phyloP scores from a whole-genome alignment of 2,113 vertebrate species.

The Heloderma charlesbogerti region DNA sequence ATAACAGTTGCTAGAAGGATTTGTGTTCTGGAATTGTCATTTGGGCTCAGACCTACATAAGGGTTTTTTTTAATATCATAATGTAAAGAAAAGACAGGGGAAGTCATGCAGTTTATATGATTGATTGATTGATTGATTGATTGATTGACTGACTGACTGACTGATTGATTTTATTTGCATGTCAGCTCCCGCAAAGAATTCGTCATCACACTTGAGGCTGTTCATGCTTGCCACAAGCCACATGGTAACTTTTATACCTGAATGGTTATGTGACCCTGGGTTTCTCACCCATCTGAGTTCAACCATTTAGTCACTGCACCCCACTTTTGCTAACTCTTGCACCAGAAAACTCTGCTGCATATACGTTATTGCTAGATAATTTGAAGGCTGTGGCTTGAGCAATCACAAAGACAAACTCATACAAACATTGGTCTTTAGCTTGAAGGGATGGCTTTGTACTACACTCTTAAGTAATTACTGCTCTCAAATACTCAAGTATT shows the following conservation, averaged over 20 bases:
- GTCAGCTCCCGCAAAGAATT: background rate
- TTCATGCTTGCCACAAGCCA: background rate
- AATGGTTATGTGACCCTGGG: too few relatives aligned
- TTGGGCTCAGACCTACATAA: background rate
- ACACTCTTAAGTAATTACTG: constrained; percentile 63
- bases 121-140: background rate
- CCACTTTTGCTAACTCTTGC: background rate
- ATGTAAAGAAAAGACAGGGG: background rate
- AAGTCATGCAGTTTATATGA: background rate
- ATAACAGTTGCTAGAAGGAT: background rate
- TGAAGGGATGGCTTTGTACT: constrained; percentile 59
- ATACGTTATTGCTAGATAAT: constrained; percentile 11
- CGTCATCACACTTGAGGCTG: background rate
- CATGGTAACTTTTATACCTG: background rate
- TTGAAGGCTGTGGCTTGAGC: constrained; percentile 7
- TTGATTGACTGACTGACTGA: too few relatives aligned
- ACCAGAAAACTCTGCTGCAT: background rate
- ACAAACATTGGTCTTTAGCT: constrained; percentile 47
- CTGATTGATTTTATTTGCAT: background rate
- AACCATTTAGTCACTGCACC: background rate
- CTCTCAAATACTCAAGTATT: constrained; percentile 37
- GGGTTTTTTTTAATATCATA: background rate
- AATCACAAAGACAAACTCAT: constrained; percentile 44
- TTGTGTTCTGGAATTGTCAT: background rate
- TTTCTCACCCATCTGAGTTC: background rate